Base-by-base conservation (phyloP, 2,888 invertebrate genomes). In the Oscheius sp. region DNA sequence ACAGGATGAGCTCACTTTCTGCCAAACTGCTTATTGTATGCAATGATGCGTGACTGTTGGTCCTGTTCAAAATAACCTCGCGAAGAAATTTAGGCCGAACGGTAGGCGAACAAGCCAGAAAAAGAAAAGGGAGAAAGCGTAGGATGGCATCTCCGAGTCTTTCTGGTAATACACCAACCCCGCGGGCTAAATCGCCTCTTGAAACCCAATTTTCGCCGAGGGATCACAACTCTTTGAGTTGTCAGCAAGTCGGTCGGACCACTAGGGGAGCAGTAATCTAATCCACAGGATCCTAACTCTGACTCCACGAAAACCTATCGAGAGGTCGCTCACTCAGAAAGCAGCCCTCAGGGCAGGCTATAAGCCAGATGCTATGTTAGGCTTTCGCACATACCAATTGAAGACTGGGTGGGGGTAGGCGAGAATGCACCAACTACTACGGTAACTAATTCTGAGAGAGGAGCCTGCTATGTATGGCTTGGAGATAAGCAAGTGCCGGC, bases 181-280 rank as follows among this genome's bases (percentile, higher is more conserved):
- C 68, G 68, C 53, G 53, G 68, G 68, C 68, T 68, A 68, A 68
- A 68, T 70, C 72, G 72, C 78, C 82, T 79, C 82, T 82, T 82
- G 79, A 82, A 82, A 82, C 82, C 82, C 82, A 82, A 82, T 82
- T 82, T 82, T 75, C 74, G 55, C 42, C n/a, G 37, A 58, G 37
- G 73, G 66, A 71, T 73, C 73, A 73, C 73, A 73, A 73, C 73
- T 73, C 73, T 73, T 73, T 73, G 73, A 73, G 57, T 65, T 73
- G 63, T 57, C 57, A 66, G 72, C 60, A 72, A 59, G 42, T 35
- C 53, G 32, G 65, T 29, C 73, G 63, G 65, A 73, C 65, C 73
- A 73, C 57, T 65, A 66, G 65, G 55, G 7, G 42, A 65, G 57
- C 47, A 66, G 73, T 73, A 73, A 73, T 73, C 66, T 58, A 63